Base-by-base conservation (phyloP, 2,888 invertebrate species). In the Aradus depressus region DNA sequence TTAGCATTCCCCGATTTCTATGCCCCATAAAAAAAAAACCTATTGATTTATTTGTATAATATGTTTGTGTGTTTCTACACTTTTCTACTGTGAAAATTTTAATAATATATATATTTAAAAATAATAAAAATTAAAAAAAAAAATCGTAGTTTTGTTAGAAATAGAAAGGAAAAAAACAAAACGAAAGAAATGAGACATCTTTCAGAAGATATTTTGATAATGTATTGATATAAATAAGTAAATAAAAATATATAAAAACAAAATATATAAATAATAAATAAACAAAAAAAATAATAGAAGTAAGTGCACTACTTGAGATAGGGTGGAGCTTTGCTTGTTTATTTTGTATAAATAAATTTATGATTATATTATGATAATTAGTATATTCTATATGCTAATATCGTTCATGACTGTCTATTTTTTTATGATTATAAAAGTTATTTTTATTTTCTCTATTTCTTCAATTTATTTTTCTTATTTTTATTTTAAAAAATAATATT, bases 1-100 rank as follows among this genome's bases (percentile, higher is more conserved):
- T 51, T 53, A 51, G 51, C 34, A 14, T 34, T 39, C 19, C 22
- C 5, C 42, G 42, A 38, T 32, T 35, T 51, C 32, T 43, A 41
- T 43, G 28, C 28, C 43, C 42, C 48, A 35, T 37, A 42, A 34
- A 22, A 18, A 41, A 26, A 39, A 6, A 41, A 43, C n/a, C n/a
- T n/a, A n/a, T n/a, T n/a, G 22, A 12, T n/a, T 31, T 25, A 26
- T 38, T 16, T 16, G 38, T 41, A 42, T 50, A 44, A 50, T 22
- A 52, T 47, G 52, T 47, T 53, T 47, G 54, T 51, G 49, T 44
- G 47, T 54, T 54, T 54, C 54, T 54, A 54, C 54, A 54, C 51
- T 54, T 54, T 54, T 54, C 41, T 54, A 48, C 51, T 25, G 23
- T 45, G 39, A 42, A 22, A 50, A 35, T 50, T 49, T 53, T 16